Conservation (phyloP, 1,140 invertebrate species). For the Eumeta japonica region DNA sequence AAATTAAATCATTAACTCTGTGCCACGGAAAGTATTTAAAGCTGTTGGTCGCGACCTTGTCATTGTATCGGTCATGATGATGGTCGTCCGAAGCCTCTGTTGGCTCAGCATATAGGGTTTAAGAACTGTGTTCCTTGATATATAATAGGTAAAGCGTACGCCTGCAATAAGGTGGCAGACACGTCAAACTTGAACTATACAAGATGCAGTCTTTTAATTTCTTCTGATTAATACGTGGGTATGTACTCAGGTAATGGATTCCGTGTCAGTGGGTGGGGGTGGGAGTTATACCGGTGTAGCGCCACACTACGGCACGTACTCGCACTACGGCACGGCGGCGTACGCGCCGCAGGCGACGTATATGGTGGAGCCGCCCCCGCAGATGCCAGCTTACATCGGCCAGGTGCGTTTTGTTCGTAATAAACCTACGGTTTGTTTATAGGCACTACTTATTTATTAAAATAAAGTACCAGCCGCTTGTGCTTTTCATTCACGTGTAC, state of each 20-base stretch:
- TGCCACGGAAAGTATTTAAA: no score
- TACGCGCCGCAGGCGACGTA: constrained; percentile 47
- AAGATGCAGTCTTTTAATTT: background rate
- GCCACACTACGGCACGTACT: constrained; percentile 49
- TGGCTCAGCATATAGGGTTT: no score
- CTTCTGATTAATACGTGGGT: constrained; percentile 2
- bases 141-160: no score
- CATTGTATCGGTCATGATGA: no score
- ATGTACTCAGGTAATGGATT: constrained; percentile 45
- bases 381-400: constrained; percentile 49
- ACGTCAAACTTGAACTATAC: no score
- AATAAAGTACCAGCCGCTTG: background rate
- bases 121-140: no score
- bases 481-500: background rate
- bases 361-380: constrained; percentile 40
- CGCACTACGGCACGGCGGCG: constrained; percentile 46
- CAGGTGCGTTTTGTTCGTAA: constrained; percentile 25
- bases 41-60: no score
- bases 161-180: no score
- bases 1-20: no score
- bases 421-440: background rate
- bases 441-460: background rate
- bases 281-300: constrained; percentile 27
- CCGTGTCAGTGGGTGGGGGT: constrained; percentile 40
- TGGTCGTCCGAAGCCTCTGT: background rate